Conservation (phyloP, 1,140 invertebrate genomes). For the Drosophila punjabiensis region DNA sequence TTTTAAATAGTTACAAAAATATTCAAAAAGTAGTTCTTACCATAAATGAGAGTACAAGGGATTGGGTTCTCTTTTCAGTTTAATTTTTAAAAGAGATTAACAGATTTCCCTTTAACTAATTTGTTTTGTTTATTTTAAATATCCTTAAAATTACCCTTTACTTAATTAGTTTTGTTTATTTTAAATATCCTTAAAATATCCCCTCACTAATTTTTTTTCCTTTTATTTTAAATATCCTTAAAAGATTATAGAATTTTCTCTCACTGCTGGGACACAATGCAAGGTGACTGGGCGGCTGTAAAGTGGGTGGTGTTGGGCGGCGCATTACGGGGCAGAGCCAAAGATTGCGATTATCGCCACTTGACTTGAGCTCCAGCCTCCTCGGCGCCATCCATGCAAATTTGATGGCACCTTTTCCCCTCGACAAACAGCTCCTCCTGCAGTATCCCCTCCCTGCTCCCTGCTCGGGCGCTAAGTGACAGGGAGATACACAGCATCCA, state of each 20-base stretch:
- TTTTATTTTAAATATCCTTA: too few species aligned
- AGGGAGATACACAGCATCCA: conserved; percentile 31
- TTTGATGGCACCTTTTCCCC: conserved; percentile 59
- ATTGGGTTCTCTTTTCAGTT: not conserved
- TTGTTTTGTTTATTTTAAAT: not conserved
- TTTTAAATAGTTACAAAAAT: not conserved
- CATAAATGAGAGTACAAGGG: not conserved
- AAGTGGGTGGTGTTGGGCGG: conserved; percentile 4
- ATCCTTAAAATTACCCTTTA: not conserved
- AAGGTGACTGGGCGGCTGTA: conserved; percentile 6
- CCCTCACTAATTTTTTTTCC: not conserved
- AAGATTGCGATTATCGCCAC: conserved; percentile 73
- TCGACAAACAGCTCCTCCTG: not conserved
- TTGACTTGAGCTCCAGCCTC: conserved; percentile 62
- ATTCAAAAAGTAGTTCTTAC: not conserved
- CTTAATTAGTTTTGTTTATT: too few species aligned
- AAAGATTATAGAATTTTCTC: not conserved
- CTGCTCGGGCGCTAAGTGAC: conserved; percentile 24
- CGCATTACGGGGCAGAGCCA: conserved; percentile 15
- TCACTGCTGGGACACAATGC: conserved; percentile 1
- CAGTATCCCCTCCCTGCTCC: not conserved
- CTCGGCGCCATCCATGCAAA: conserved; percentile 60
- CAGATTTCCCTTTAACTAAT: too few species aligned
- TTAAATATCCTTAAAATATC: not conserved
- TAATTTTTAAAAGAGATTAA: not conserved